A percentile compares a stretch with the other conserved stretches of the same genome.
phyloP scores from a whole-genome alignment of 2,797 vertebrate genomes.

The Crocodylus rhombifer region DNA sequence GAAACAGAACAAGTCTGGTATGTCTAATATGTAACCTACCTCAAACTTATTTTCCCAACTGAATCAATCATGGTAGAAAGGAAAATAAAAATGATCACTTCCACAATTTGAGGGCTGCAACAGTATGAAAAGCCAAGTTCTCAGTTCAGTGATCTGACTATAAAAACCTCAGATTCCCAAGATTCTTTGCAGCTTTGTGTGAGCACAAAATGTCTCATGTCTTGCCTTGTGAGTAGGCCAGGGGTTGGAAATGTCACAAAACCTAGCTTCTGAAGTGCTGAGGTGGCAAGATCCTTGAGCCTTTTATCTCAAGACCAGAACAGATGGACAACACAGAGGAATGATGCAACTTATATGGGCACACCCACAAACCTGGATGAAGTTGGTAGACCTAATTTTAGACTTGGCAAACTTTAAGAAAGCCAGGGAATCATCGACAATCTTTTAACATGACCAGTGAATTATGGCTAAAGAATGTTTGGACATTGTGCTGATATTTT shows the following conservation, averaged over 20 bases:
- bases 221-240: background rate
- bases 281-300: constrained; percentile 5
- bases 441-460: background rate
- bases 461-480: background rate
- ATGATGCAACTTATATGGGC: background rate
- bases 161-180: too few species aligned
- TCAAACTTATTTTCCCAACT: background rate
- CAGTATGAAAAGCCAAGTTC: background rate
- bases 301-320: background rate
- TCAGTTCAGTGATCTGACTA: background rate
- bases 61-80: background rate
- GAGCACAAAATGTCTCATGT: too few species aligned
- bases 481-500: background rate
- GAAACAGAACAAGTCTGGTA: background rate
- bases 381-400: constrained; percentile 58
- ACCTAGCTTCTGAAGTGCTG: background rate
- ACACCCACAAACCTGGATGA: constrained; percentile 34
- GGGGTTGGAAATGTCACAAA: background rate
- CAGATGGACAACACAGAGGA: background rate
- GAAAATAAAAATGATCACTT: background rate
- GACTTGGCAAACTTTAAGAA: constrained; percentile 39
- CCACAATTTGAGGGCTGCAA: background rate
- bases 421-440: constrained; percentile 10
- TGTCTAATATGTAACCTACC: background rate
- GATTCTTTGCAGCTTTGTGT: too few species aligned